Conservation (phyloP, 2,113 vertebrate species). For the Heterochromis multidens region DNA sequence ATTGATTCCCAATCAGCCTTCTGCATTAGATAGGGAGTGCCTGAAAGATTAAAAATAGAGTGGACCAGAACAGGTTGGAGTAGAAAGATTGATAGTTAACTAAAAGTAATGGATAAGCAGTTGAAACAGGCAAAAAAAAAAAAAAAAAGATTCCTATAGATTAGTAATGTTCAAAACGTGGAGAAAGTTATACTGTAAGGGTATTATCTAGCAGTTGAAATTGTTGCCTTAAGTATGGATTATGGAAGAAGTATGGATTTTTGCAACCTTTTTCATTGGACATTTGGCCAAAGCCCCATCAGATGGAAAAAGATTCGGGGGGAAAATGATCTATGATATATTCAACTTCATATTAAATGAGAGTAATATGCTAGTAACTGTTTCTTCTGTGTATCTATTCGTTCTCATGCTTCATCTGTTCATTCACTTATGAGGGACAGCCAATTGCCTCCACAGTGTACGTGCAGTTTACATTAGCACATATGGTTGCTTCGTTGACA, state of each 20-base stretch:
- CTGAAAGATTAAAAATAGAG: neutral
- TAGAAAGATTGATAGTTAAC: neutral
- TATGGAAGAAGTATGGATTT: neutral
- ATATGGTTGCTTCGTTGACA: conserved; percentile 20
- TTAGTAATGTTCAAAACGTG: neutral
- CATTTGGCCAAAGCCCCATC: neutral
- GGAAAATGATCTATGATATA: neutral
- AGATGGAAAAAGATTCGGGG: neutral
- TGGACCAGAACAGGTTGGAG: neutral
- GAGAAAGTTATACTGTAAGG: neutral
- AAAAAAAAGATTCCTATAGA: no score
- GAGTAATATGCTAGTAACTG: neutral
- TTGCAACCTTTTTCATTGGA: neutral
- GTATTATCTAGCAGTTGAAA: neutral
- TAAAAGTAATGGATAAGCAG: neutral
- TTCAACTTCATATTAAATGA: neutral
- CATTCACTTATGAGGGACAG: neutral
- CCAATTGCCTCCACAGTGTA: neutral
- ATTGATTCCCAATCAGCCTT: neutral
- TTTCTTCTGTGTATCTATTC: neutral
- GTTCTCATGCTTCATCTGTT: neutral
- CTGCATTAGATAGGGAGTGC: neutral
- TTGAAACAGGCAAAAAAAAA: no score
- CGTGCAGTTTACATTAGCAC: conserved; percentile 2
- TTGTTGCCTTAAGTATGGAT: neutral